Evolutionary conservation across 2,888 invertebrate genomes (phyloP).

Genomic region (Pyralis farinalis): DNA sequence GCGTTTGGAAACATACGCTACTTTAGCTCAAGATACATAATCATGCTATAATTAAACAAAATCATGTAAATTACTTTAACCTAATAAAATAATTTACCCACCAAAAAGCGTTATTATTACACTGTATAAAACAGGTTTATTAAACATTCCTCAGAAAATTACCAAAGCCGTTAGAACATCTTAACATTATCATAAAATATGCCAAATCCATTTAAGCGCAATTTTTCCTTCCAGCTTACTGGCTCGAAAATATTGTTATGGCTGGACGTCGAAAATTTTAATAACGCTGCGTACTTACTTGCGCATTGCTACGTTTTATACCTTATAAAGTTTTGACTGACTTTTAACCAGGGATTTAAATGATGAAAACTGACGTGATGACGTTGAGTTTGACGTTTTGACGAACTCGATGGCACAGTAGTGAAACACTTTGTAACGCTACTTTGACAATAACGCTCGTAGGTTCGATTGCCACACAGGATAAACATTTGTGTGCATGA

Average conservation of each 20-base stretch:
- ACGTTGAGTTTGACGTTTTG: no score
- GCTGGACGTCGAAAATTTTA: constrained; percentile 39
- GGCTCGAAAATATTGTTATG: constrained; percentile 60
- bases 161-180: constrained; percentile 41
- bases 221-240: constrained; percentile 58
- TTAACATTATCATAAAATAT: constrained; percentile 58
- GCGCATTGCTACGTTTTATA: constrained; percentile 29
- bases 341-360: constrained; percentile 5
- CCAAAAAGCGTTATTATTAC: no score
- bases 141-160: constrained; percentile 23
- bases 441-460: no score
- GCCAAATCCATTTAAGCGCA: constrained; percentile 60
- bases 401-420: no score
- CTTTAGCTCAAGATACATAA: no score
- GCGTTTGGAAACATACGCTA: no score
- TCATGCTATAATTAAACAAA: no score
- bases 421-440: no score
- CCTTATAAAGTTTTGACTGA: constrained; percentile 38
- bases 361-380: background rate
- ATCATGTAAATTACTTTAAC: no score
- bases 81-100: no score
- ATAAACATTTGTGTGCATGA: no score
- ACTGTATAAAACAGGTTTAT: background rate
- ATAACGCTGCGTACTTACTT: constrained; percentile 41
- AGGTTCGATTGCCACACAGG: no score